Base-by-base conservation (phyloP, 2,888 invertebrate species). In the Drepanosiphum platanoidis region DNA sequence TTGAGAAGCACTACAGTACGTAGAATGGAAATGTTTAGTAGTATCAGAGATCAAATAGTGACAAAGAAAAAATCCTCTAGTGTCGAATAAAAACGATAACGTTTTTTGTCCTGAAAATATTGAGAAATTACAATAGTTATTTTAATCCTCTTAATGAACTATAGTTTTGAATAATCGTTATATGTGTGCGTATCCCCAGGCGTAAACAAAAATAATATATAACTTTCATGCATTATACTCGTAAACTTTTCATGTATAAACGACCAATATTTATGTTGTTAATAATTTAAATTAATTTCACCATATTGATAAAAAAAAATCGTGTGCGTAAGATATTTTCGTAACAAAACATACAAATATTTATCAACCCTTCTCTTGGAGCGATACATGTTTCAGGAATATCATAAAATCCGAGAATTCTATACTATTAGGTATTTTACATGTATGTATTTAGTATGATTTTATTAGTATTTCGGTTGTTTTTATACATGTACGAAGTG, bases 91-190 rank as follows among this genome's bases (percentile, higher is more conserved):
- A 42, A 39, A 61, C 8, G 3, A n/a, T 32, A 22, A 13, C 3
- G 22, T 66, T 78, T 42, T 78, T 78, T 32, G 18, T 30, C 1
- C 22, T 66, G 42, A 42, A 71, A 74, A 52, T 66, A 42, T 8
- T 8, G 32, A 32, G 1, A 11, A 66, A 36, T 36, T 36, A 52
- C 34, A 58, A 32, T 8, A 7, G 8, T 34, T n/a, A 27, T 4
- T 34, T 22, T 36, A 36, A 70, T 80, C 39, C 0, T 36, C 34
- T 68, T 32, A 70, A 58, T 30, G 58, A 70, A 22, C 22, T 58
- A n/a, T n/a, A 36, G 30, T 39, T 70, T 71, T 58, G 58, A 71
- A 80, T 70, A 80, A 70, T 58, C 27, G 22, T n/a, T n/a, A 9
- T 30, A 18, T 36, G n/a, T 52, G 9, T 1, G n/a, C n/a, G 8